A percentile compares a stretch with the other conserved stretches of the same genome.
Evolutionary conservation across 1,140 invertebrate genomes (phyloP).

Genomic region (Zaprionus kolodkinae): DNA sequence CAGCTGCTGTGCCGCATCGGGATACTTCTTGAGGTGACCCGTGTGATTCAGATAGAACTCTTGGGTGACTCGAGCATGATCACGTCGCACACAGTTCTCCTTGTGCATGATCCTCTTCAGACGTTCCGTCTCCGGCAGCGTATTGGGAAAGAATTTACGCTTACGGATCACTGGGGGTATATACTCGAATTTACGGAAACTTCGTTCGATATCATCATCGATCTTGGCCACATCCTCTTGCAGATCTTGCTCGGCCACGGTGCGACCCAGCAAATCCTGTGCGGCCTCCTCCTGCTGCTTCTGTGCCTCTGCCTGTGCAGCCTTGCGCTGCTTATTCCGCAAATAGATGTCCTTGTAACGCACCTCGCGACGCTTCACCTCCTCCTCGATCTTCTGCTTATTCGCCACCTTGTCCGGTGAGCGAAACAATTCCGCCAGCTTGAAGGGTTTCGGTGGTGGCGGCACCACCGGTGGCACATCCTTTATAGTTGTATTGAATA

Average conservation of each 20-base stretch:
- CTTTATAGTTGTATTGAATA: slow-evolving; percentile 52
- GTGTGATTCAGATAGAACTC: slow-evolving; percentile 63
- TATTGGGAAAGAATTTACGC: slow-evolving; percentile 69
- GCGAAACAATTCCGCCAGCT: slow-evolving; percentile 62
- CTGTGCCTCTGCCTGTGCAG: slow-evolving; percentile 16
- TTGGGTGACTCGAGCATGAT: slow-evolving; percentile 60
- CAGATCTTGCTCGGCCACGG: slow-evolving; percentile 64
- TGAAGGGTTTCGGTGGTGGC: neutral
- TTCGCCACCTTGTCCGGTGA: slow-evolving; percentile 63
- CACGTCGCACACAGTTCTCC: slow-evolving; percentile 59
- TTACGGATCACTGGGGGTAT: slow-evolving; percentile 58
- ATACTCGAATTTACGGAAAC: slow-evolving; percentile 61
- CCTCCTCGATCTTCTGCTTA: slow-evolving; percentile 54
- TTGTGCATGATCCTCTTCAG: slow-evolving; percentile 67
- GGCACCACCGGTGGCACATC: slow-evolving; percentile 29
- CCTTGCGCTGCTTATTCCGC: slow-evolving; percentile 47
- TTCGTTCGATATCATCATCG: slow-evolving; percentile 70
- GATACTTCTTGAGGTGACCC: slow-evolving; percentile 61
- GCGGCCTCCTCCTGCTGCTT: slow-evolving; percentile 36
- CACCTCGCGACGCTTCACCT: slow-evolving; percentile 49
- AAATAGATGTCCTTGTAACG: slow-evolving; percentile 76
- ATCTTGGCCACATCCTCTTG: slow-evolving; percentile 55
- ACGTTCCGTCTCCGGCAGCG: slow-evolving; percentile 66
- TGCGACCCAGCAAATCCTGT: slow-evolving; percentile 50
- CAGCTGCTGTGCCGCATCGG: slow-evolving; percentile 58